A percentile compares a stretch with the other conserved stretches of the same genome.
Evolutionary conservation across 2,888 invertebrate genomes (phyloP).

Genomic region (Drosophila nr. medialis): DNA sequence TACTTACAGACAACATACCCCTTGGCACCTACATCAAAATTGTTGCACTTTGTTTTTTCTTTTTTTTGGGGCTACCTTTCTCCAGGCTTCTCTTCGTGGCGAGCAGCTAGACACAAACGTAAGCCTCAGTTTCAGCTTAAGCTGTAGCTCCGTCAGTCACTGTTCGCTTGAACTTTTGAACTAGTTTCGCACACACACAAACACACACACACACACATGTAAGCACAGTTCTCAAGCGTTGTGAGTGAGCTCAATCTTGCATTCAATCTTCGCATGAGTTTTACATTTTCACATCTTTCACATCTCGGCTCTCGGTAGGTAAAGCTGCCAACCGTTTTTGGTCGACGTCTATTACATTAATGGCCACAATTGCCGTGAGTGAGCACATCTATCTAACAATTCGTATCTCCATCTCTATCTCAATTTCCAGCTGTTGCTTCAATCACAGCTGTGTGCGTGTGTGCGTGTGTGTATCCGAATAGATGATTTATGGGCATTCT

Average conservation of each 20-base stretch:
- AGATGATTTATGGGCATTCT: conserved; percentile 34
- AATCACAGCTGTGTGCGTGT: neutral
- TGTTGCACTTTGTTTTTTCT: conserved; percentile 1
- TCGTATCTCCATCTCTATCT: conserved; percentile 21
- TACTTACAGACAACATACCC: neutral
- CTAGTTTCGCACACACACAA: conserved; percentile 65
- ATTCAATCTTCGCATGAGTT: conserved; percentile 69
- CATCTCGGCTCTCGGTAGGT: conserved; percentile 23
- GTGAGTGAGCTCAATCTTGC: conserved; percentile 43
- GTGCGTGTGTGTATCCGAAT: conserved; percentile 2
- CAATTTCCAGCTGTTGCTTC: conserved; percentile 25
- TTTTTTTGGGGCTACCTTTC: conserved; percentile 59
- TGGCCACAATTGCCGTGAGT: conserved; percentile 58
- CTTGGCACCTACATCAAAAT: neutral
- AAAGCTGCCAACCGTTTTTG: conserved; percentile 33
- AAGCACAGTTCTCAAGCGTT: conserved; percentile 28
- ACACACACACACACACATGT: neutral
- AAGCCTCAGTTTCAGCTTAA: neutral
- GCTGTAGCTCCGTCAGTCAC: conserved; percentile 28
- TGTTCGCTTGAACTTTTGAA: conserved; percentile 80
- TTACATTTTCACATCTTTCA: conserved; percentile 72
- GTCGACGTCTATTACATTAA: conserved; percentile 58
- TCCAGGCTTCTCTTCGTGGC: conserved; percentile 44
- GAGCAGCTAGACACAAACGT: conserved; percentile 17
- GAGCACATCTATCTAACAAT: conserved; percentile 41